Conservation (phyloP, 2,113 vertebrate species). For the Okapia johnstoni region DNA sequence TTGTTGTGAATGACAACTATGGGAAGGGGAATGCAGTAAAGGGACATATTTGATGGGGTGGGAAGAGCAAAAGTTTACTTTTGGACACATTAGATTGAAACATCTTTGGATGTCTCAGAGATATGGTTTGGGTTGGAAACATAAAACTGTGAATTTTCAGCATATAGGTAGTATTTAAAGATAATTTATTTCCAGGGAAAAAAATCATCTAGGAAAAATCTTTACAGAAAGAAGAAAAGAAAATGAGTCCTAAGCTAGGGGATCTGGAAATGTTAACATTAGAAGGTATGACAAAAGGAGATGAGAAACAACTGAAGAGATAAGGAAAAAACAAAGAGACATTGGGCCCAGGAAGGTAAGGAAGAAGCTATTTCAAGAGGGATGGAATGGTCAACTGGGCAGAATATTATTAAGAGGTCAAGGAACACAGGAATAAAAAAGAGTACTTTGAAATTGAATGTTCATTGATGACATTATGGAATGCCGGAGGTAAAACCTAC, state of each 20-base stretch:
- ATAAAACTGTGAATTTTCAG: neutral
- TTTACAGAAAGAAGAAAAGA: neutral
- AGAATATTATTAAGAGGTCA: neutral
- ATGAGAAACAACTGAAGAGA: neutral
- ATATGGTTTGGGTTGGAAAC: neutral
- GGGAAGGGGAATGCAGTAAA: neutral
- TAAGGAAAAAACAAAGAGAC: neutral
- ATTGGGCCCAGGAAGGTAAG: neutral
- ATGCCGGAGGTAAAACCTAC: neutral
- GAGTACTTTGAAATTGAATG: neutral
- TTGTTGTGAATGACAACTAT: neutral
- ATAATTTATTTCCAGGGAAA: neutral
- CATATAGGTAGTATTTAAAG: neutral
- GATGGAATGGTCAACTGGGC: neutral
- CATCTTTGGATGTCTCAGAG: neutral
- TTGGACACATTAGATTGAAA: neutral
- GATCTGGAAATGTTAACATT: neutral
- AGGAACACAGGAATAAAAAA: neutral
- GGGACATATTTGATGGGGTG: neutral
- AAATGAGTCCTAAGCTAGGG: neutral
- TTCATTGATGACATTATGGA: neutral
- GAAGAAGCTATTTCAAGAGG: neutral
- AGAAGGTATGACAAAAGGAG: neutral
- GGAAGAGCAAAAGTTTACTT: neutral
- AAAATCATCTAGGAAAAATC: neutral